Evolutionary conservation across 2,888 invertebrate genomes (phyloP).

Genomic region (Anthophora plumipes): DNA sequence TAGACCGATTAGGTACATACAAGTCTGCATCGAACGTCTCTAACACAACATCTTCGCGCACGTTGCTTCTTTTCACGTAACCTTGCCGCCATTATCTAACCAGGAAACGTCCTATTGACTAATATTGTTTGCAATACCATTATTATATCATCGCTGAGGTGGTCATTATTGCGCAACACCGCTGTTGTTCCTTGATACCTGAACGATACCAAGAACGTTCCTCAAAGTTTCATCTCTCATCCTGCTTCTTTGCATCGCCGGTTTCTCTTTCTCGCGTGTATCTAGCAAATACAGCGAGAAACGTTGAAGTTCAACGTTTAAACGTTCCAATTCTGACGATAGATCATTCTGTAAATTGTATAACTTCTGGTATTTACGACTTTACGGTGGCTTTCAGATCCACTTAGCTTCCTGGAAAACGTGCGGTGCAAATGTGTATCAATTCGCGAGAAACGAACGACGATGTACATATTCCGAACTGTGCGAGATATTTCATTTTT

Average conservation of each 20-base stretch:
- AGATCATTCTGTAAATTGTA: no score
- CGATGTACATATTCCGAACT: no score
- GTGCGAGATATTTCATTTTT: no score
- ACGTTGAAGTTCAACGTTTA: no score
- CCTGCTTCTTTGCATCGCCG: not conserved
- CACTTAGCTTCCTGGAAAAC: not conserved
- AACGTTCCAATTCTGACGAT: no score
- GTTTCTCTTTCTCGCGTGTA: no score
- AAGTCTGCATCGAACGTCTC: slow-evolving; percentile 28
- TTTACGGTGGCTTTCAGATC: not conserved
- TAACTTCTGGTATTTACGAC: not conserved
- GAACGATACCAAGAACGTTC: slow-evolving; percentile 1
- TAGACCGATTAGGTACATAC: slow-evolving; percentile 33
- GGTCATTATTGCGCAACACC: slow-evolving; percentile 52
- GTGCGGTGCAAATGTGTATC: not conserved
- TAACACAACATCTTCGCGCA: slow-evolving; percentile 48
- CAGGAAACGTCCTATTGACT: slow-evolving; percentile 60
- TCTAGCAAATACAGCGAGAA: no score
- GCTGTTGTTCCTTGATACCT: slow-evolving; percentile 39
- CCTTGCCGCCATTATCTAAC: slow-evolving; percentile 59
- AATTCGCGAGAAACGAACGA: not conserved
- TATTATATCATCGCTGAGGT: slow-evolving; percentile 54
- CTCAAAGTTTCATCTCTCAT: not conserved
- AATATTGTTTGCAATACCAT: slow-evolving; percentile 61
- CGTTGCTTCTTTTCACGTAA: slow-evolving; percentile 53